Evolutionary conservation across 2,113 vertebrate species (phyloP).

Genomic region (Paralichthys olivaceus): DNA sequence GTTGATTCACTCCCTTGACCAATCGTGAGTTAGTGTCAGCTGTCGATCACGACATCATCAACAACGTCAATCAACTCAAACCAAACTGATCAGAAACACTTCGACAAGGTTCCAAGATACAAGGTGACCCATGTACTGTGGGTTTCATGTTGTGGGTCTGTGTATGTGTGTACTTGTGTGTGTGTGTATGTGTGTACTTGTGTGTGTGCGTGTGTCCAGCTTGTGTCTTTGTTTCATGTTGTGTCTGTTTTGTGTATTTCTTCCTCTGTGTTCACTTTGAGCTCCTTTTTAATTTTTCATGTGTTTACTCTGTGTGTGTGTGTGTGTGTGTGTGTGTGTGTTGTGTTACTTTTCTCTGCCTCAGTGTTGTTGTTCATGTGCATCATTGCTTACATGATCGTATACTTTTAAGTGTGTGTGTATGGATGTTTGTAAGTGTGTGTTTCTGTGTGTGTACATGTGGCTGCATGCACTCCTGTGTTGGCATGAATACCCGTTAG

Average conservation of each 20-base stretch:
- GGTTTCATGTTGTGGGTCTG: not conserved
- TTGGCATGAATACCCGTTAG: not conserved
- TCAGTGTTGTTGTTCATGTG: constrained; percentile 7
- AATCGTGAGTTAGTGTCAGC: not conserved
- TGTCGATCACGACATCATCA: not conserved
- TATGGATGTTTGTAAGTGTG: constrained; percentile 6
- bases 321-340: constrained; percentile 1
- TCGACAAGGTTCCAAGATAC: too few relatives aligned
- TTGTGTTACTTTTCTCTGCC: not conserved
- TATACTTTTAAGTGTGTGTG: constrained; percentile 33
- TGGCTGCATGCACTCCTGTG: not conserved
- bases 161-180: not conserved
- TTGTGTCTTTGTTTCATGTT: not conserved
- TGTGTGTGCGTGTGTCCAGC: not conserved
- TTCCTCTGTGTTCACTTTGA: not conserved
- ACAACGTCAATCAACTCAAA: too few relatives aligned
- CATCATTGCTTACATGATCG: constrained; percentile 14
- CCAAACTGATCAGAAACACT: too few relatives aligned
- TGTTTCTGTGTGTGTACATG: constrained; percentile 33
- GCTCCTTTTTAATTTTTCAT: not conserved
- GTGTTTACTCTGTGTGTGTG: constrained; percentile 10
- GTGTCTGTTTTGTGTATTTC: not conserved
- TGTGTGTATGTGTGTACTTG: not conserved
- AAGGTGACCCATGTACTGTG: not conserved
- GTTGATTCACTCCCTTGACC: not conserved